These are phyloP conservation scores for Pecten maximus DNA, from an alignment of 2,888 invertebrate genomes.

Conservation along the genomic window DNA sequence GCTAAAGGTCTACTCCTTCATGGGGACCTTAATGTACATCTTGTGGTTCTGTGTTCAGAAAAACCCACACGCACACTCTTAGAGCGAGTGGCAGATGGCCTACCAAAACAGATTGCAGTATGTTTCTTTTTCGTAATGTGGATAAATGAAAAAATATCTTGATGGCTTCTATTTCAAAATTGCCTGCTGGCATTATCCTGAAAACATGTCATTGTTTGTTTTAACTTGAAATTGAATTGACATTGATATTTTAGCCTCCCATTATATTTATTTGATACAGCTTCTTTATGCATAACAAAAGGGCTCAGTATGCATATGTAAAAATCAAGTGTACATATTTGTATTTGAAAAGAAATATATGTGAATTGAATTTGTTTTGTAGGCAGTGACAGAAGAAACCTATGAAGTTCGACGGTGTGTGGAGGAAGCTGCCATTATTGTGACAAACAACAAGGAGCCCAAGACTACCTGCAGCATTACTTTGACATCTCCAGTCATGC, in stretches of 20 bases:
- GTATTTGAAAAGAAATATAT: too few species aligned
- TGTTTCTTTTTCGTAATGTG: slow-evolving; percentile 43
- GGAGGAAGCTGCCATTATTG: slow-evolving; percentile 91
- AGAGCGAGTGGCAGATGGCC: slow-evolving; percentile 91
- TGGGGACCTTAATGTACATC: slow-evolving; percentile 93
- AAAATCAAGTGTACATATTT: not conserved
- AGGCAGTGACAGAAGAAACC: slow-evolving; percentile 88
- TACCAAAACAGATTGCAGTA: slow-evolving; percentile 89
- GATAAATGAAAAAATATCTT: too few species aligned
- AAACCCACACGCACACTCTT: slow-evolving; percentile 94
- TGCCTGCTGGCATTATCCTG: too few species aligned
- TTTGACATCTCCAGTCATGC: slow-evolving; percentile 95
- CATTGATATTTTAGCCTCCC: too few species aligned
- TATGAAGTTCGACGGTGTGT: slow-evolving; percentile 93
- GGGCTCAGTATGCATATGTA: not conserved
- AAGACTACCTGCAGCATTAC: slow-evolving; percentile 89
- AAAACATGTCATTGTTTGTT: too few species aligned
- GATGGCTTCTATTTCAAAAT: too few species aligned
- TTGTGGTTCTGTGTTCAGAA: slow-evolving; percentile 97
- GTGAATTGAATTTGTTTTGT: slow-evolving; percentile 57
- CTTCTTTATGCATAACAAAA: too few species aligned
- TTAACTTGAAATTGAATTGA: too few species aligned
- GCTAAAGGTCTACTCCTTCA: slow-evolving; percentile 94
- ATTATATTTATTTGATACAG: too few species aligned
- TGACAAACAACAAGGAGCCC: slow-evolving; percentile 88